Conservation (phyloP, 2,113 vertebrate genomes). For the Vicugna pacos region DNA sequence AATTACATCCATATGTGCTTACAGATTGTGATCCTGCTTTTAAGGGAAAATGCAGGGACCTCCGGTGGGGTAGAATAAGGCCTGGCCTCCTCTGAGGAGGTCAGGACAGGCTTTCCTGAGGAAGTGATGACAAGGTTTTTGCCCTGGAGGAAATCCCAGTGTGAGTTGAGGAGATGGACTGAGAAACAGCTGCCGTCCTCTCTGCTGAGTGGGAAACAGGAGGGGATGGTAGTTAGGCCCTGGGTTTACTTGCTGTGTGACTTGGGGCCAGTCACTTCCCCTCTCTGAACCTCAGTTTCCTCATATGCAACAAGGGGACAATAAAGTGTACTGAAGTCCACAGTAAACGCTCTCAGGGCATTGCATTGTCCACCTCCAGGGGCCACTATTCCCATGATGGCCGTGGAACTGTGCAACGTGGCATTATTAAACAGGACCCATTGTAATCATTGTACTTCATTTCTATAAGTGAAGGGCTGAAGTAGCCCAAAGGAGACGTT, state of each 20-base stretch:
- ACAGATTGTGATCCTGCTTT: neutral
- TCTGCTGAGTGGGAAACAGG: neutral
- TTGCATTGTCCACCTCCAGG: neutral
- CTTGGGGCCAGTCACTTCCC: neutral
- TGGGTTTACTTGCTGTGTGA: neutral
- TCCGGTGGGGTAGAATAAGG: neutral
- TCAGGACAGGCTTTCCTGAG: neutral
- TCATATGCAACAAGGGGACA: neutral
- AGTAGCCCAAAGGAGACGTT: neutral
- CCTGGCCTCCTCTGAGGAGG: neutral
- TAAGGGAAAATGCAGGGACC: neutral
- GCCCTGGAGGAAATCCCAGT: neutral
- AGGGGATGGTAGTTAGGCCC: neutral
- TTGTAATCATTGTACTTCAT: neutral
- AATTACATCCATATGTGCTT: neutral
- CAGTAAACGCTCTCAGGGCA: neutral
- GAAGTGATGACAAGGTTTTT: constrained; percentile 8
- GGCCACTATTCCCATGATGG: neutral
- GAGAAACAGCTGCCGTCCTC: neutral
- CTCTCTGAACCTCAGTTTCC: constrained; percentile 22
- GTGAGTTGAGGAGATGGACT: neutral
- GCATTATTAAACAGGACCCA: neutral
- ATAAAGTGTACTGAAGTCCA: neutral
- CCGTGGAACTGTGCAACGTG: neutral
- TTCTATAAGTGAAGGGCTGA: neutral